A percentile compares a stretch with the other conserved stretches of the same genome.
phyloP scores from a whole-genome alignment of 1,140 invertebrate species.

The Conus betulinus region DNA sequence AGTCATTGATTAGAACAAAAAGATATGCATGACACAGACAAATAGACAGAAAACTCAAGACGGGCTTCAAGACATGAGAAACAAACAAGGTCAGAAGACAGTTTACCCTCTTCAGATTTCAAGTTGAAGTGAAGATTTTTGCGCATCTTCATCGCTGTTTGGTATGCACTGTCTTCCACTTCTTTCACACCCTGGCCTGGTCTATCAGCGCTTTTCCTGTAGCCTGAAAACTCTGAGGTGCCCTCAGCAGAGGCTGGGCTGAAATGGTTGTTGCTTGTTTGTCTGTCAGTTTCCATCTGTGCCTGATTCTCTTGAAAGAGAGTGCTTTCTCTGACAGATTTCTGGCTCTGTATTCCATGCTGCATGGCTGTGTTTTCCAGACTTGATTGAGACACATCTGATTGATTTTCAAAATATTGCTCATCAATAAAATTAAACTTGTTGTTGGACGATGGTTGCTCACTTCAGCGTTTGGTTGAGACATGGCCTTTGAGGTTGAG shows the following conservation, averaged over 20 bases:
- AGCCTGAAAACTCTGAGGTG: too few relatives aligned
- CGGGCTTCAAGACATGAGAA: too few relatives aligned
- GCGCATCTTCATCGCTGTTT: constrained; percentile 55
- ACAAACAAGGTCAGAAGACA: not conserved
- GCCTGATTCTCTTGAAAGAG: not conserved
- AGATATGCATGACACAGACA: too few relatives aligned
- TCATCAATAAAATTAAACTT: constrained; percentile 26
- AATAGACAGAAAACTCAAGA: too few relatives aligned
- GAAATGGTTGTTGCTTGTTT: too few relatives aligned
- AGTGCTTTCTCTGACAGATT: not conserved
- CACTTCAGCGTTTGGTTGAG: not conserved
- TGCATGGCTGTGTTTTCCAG: not conserved
- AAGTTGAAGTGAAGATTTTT: constrained; percentile 35
- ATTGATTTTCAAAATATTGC: constrained; percentile 22
- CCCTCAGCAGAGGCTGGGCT: too few relatives aligned
- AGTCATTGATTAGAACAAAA: too few relatives aligned
- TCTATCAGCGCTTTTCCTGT: too few relatives aligned
- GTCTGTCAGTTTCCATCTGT: too few relatives aligned
- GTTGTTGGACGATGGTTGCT: not conserved
- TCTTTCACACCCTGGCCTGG: not conserved
- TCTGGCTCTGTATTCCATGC: not conserved
- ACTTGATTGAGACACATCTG: not conserved
- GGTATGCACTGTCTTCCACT: constrained; percentile 46
- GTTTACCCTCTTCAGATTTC: not conserved
- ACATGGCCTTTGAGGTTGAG: not conserved